phyloP scores from a whole-genome alignment of 2,113 vertebrate species.

The Mixornis gularis region DNA sequence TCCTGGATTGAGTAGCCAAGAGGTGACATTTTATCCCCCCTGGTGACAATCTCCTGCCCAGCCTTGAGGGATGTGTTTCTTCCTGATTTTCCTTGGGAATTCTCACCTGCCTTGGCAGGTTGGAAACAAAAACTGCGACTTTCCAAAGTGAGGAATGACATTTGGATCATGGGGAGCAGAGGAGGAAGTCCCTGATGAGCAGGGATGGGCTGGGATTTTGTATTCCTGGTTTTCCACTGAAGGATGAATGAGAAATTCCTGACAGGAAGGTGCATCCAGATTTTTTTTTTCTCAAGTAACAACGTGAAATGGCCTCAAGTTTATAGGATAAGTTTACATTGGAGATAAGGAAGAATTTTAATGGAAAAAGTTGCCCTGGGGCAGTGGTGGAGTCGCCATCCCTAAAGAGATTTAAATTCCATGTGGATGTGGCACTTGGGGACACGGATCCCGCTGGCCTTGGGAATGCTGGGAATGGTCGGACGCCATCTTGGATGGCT shows the following conservation, averaged over 20 bases:
- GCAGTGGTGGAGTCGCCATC: rapidly evolving
- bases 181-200: neutral
- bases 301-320: rapidly evolving
- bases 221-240: neutral
- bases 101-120: neutral
- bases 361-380: neutral
- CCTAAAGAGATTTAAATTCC: neutral
- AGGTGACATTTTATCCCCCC: neutral
- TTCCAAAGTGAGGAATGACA: neutral
- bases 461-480: neutral
- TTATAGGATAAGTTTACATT: neutral
- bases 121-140: neutral
- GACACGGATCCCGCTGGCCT: neutral
- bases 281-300: neutral
- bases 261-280: neutral
- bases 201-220: neutral
- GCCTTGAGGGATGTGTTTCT: neutral
- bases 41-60: neutral
- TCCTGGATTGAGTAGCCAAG: neutral
- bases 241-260: neutral
- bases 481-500: rapidly evolving
- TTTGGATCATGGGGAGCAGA: rapidly evolving
- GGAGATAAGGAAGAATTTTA: neutral
- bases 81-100: neutral
- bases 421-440: neutral